A percentile compares a stretch with the other conserved stretches of the same genome.
Evolutionary conservation across 2,113 vertebrate genomes (phyloP).

Genomic region (Rhagologus leucostigma): DNA sequence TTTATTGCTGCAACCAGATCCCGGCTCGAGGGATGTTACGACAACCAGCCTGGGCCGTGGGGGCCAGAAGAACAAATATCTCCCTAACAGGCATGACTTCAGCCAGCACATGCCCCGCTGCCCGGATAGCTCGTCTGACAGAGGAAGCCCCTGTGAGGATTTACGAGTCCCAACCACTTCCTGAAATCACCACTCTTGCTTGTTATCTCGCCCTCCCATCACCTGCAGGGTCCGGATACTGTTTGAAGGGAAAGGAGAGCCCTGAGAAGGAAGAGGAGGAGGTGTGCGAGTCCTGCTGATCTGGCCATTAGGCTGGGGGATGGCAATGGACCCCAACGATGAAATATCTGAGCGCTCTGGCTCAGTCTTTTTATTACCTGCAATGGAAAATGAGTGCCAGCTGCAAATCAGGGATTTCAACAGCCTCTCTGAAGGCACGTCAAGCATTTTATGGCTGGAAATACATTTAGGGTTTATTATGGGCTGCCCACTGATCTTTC

Average conservation of each 20-base stretch:
- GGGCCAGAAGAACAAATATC: conserved; percentile 76
- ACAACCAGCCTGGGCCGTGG: conserved; percentile 70
- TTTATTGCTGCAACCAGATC: conserved; percentile 84
- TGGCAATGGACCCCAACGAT: neutral
- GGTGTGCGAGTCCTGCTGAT: neutral
- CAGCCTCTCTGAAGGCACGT: conserved; percentile 51
- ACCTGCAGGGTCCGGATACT: neutral
- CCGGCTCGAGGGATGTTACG: conserved; percentile 74
- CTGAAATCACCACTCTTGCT: conserved; percentile 42
- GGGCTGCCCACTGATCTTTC: conserved; percentile 37
- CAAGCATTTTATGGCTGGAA: conserved; percentile 62
- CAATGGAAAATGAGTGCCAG: conserved; percentile 61
- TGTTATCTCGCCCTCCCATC: conserved; percentile 23
- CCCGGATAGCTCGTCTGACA: conserved; percentile 62
- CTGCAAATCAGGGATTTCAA: conserved; percentile 67
- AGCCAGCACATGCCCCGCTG: conserved; percentile 69
- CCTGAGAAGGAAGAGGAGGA: conserved; percentile 38
- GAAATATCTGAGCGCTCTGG: conserved; percentile 26
- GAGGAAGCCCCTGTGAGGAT: conserved; percentile 63
- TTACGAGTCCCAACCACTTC: conserved; percentile 63
- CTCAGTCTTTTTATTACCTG: conserved; percentile 61
- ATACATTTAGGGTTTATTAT: conserved; percentile 58
- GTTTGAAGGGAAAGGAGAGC: conserved; percentile 54
- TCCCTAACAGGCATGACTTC: conserved; percentile 80
- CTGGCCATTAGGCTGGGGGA: neutral